Base-by-base conservation (phyloP, 2,113 vertebrate genomes). In the Sinosuthora webbiana region DNA sequence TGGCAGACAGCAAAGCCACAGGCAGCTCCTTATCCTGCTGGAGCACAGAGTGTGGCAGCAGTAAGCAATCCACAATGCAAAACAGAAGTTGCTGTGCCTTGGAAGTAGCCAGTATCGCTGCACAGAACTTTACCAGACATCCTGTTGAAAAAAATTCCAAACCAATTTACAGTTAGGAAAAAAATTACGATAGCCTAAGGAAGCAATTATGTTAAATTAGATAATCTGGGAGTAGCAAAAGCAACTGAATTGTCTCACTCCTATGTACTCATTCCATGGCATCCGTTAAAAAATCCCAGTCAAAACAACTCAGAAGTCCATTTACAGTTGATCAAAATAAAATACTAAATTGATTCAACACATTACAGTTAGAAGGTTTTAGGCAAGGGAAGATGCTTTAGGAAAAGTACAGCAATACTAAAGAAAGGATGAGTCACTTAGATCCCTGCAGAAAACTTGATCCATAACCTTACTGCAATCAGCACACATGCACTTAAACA, bases 1-100 rank as follows among this genome's bases (percentile, higher is more conserved):
- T 95, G 33, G 98, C 98, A n/a, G 98, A 97, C 60, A 98, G 86
- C 97, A 98, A 94, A 69, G 98, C 96, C 57, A 90, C 83, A 56
- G 98, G 98, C 57, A 98, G 93, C 42, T 98, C 98, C 96, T 98
- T 99, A 95, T 99, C 99, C 94, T 98, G 98, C 94, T 99, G 99
- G n/a, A 99, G 97, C 63, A 99, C 97, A n/a, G 98, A 97, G 86
- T 98, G 98, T 0, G 99, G 99, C 59, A 99, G 98, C 83, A 99
- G 97, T 73, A 99, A 97, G 50, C 98, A 98, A 70, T 99, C 99
- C 85, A 99, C 98, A 28, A 99, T 99, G 86, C 99, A 98, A 87
- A 99, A 99, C 53, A 99, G 89, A 74, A 99, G 98, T 33, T 98
- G 98, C 90, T 99, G 99, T 2, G 99, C 99, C 98, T 99, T 99